Evolutionary conservation across 2,113 vertebrate genomes (phyloP), one percentile per base, ranked within the genome.

Genomic region (Catharus minimus): DNA sequence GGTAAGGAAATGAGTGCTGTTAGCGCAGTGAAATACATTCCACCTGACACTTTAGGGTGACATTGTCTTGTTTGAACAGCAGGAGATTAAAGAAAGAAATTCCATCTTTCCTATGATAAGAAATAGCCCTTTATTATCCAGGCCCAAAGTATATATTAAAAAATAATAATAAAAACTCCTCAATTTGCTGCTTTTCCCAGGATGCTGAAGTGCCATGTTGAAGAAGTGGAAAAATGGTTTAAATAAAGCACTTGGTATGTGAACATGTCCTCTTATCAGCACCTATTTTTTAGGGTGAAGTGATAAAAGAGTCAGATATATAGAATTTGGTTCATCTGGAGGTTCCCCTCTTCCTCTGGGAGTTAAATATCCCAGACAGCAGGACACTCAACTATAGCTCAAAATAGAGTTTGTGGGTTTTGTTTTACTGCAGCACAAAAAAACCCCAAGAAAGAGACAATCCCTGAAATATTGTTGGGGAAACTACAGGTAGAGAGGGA

Each of bases 1-100:
- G 26, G 57, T 93, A 90, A 91, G 93, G 90, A 95, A 91, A 93
- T 84, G 80, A 90, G 69, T 38, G 32, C 56, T 86, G 85, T 93
- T 91, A 90, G 73, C 44, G 38, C 19, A 36, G 36, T 72, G 92
- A 90, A 90, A 86, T 83, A 91, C 86, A 78, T 93, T 88, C 72
- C 53, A 71, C 47, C 76, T 88, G 90, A 81, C 72, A 23, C 52
- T 73, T 86, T 81, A 69, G 75, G 90, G 65, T 90, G 92, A 78
- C 60, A 55, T 85, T 74, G 72, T 38, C 82, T 93, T 83, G 61
- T 57, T 78, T 86, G 69, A 88, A 72, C 50, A 61, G 65, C 36
- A 62, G 47, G 57, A 81, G 90, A 80, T 77, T 76, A 89, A 91
- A 89, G 66, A 64, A 56, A 92, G 36, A 47, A 93, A 72, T 71